Evolutionary conservation across 2,797 vertebrate species (phyloP), one percentile per base, ranked within the genome.

Genomic region (Melanotaenia nigrans): DNA sequence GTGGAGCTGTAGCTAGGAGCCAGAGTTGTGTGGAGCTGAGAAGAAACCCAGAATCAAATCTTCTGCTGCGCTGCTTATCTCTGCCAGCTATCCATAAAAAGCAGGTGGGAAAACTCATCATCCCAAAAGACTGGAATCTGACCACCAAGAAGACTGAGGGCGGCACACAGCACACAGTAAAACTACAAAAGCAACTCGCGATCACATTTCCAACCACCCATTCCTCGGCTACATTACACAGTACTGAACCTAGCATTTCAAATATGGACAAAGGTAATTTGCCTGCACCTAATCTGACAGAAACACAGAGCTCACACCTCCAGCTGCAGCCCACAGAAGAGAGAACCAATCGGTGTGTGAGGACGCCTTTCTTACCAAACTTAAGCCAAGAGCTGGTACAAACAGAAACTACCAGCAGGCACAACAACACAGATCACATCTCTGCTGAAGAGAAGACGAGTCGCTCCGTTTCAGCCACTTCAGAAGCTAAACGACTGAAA

Each of bases 1-100:
- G 79, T 11, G 47, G 65, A 93, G 81, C 51, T 84, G 79, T 83
- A 91, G 90, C 79, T 16, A 91, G 93, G 78, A 96, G 95, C 73
- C 91, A 84, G 65, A 98, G 95, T 87, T 96, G 87, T 68, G 93
- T 92, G 80, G 91, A 94, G 55, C 87, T 96, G 25, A 90, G 93
- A 73, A 84, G 81, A 25, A 71, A 77, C 22, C 18, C 75, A 1
- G 73, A 81, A 1, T 20, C 56, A 6, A 87, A 81, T 8, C 18
- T 47, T 0, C 94, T 92, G 93, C 94, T 92, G 77, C 93, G 92
- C 28, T 95, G 91, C 78, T 91, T 89, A 73, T 98, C 96, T 0
- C 83, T 96, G 83, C 92, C 94, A 28, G 91, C 92, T 83, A 93
- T 97, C 61, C 92, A 94, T 72, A 89, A 90, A 77, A 86, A 93